Conservation (phyloP, 2,888 invertebrate species). For the Metacarcinus magister region DNA sequence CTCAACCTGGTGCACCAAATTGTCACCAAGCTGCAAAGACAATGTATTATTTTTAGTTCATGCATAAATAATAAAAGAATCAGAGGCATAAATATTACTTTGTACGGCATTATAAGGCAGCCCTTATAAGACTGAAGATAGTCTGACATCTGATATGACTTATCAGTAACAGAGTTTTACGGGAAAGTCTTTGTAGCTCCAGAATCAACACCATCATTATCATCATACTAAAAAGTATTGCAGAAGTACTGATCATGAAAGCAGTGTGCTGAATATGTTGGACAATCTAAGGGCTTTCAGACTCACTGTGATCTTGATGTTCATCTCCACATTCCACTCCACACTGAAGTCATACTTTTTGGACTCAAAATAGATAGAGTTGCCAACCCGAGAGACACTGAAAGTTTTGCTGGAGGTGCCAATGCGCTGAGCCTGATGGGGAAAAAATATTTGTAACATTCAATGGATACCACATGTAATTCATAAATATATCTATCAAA, state of each 20-base stretch:
- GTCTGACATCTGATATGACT: not conserved
- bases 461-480: not conserved
- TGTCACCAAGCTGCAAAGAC: slow-evolving; percentile 86
- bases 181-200: not conserved
- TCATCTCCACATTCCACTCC: slow-evolving; percentile 88
- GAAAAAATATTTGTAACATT: not conserved
- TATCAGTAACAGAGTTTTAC: not conserved
- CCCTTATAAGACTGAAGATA: not conserved
- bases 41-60: not conserved
- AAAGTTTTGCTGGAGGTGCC: slow-evolving; percentile 88
- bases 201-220: not conserved
- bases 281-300: not conserved
- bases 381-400: slow-evolving; percentile 89
- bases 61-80: not conserved
- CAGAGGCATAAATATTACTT: not conserved
- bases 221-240: not conserved
- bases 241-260: not conserved
- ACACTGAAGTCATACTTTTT: slow-evolving; percentile 90
- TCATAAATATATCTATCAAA: not conserved
- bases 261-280: not conserved
- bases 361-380: slow-evolving; percentile 89
- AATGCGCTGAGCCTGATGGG: slow-evolving; percentile 87
- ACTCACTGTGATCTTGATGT: slow-evolving; percentile 89
- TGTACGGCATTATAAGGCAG: not conserved
- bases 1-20: slow-evolving; percentile 88